A percentile compares a stretch with the other conserved stretches of the same genome.
These are phyloP conservation scores for Nomada goodeniana DNA, from an alignment of 2,888 invertebrate species.

Conservation along the genomic window DNA sequence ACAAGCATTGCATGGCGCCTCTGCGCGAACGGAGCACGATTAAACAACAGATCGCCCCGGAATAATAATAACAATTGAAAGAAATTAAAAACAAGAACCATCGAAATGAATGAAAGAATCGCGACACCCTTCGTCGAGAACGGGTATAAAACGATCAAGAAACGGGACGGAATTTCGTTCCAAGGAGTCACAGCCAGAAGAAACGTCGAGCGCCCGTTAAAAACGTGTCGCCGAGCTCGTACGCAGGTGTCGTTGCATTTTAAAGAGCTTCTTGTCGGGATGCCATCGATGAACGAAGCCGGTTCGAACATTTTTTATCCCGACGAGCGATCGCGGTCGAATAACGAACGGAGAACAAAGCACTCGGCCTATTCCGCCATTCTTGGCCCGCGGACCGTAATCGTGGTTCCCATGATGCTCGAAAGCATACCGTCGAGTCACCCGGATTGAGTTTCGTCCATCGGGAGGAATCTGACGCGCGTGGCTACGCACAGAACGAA, in stretches of 20 bases:
- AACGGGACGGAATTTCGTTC: not conserved
- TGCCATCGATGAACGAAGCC: conserved; percentile 32
- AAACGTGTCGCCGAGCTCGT: conserved; percentile 26
- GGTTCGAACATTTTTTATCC: conserved; percentile 53
- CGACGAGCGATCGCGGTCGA: conserved; percentile 48
- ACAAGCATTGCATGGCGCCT: too few relatives aligned
- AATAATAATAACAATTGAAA: too few relatives aligned
- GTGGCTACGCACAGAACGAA: conserved; percentile 48
- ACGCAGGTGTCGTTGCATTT: conserved; percentile 37
- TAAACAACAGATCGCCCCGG: too few relatives aligned
- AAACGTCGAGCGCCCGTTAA: not conserved
- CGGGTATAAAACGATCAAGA: too few relatives aligned
- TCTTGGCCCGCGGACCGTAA: conserved; percentile 56
- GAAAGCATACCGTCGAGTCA: conserved; percentile 65
- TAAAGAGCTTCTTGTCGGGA: conserved; percentile 47
- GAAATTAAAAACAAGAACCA: not conserved
- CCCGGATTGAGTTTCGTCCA: conserved; percentile 50
- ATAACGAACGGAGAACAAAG: conserved; percentile 48
- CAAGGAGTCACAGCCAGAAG: not conserved
- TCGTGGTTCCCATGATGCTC: conserved; percentile 64
- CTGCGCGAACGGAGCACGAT: too few relatives aligned
- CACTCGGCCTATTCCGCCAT: conserved; percentile 54
- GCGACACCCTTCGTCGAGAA: too few relatives aligned
- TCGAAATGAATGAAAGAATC: not conserved
- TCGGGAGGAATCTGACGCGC: conserved; percentile 57